Evolutionary conservation across 2,888 invertebrate species (phyloP).

Genomic region (Lasioglossum zephyrum): DNA sequence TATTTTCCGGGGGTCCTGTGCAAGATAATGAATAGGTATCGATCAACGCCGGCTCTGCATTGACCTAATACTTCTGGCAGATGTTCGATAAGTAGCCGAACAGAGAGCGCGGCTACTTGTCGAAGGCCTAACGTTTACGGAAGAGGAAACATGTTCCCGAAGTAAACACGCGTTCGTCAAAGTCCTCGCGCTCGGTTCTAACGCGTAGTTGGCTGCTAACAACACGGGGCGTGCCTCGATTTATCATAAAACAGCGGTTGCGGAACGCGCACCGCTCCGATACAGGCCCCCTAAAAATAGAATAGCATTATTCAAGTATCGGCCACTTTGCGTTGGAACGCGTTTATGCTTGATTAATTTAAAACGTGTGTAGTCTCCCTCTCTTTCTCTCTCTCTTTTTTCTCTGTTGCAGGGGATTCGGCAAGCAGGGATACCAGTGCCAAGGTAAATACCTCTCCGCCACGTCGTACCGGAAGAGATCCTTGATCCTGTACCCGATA

Average conservation of each 20-base stretch:
- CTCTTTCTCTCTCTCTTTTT: neutral
- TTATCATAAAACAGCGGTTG: slow-evolving; percentile 34
- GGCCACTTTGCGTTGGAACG: slow-evolving; percentile 6
- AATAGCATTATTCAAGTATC: slow-evolving; percentile 33
- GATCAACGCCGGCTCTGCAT: too few relatives aligned
- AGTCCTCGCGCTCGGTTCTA: neutral
- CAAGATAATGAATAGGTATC: too few relatives aligned
- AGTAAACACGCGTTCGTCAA: slow-evolving; percentile 19
- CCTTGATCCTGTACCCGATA: neutral
- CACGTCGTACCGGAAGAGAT: neutral
- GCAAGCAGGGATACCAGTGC: slow-evolving; percentile 99
- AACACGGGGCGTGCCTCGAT: slow-evolving; percentile 21
- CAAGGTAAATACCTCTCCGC: slow-evolving; percentile 88
- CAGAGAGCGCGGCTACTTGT: neutral
- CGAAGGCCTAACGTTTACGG: neutral
- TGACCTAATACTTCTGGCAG: neutral
- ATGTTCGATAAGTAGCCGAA: neutral
- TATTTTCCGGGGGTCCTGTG: too few relatives aligned
- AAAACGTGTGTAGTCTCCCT: neutral
- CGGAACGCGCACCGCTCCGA: neutral
- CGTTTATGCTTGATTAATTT: slow-evolving; percentile 37
- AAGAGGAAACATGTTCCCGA: neutral
- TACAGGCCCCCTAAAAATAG: slow-evolving; percentile 31
- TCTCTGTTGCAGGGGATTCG: slow-evolving; percentile 91
- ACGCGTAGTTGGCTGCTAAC: neutral